phyloP scores from a whole-genome alignment of 2,888 invertebrate genomes.

The Alitta virens region DNA sequence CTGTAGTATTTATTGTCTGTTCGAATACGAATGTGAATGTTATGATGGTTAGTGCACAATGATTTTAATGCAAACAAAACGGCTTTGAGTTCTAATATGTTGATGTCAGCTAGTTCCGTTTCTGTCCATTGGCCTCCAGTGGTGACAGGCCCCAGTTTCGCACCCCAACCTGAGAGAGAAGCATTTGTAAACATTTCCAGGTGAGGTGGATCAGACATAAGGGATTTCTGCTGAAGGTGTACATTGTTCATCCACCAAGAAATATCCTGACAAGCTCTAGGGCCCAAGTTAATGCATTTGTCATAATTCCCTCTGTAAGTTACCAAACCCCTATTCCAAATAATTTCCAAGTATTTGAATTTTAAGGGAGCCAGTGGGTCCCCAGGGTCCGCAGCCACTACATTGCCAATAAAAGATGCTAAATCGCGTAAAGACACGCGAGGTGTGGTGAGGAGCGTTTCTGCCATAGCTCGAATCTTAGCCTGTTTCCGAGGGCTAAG shows the following conservation, averaged over 20 bases:
- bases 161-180: not conserved
- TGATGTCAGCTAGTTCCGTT: not conserved
- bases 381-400: not conserved
- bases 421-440: too few species aligned
- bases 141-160: not conserved
- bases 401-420: not conserved
- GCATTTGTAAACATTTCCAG: not conserved
- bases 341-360: not conserved
- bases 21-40: too few species aligned
- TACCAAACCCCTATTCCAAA: too few species aligned
- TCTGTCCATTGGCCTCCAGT: too few species aligned
- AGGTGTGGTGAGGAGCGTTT: too few species aligned
- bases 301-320: too few species aligned
- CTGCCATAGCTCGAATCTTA: too few species aligned
- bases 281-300: too few species aligned
- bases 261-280: too few species aligned
- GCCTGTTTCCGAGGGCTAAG: too few species aligned
- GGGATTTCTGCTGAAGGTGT: not conserved
- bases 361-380: not conserved
- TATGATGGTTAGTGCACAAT: not conserved
- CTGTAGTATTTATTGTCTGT: too few species aligned
- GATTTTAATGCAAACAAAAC: not conserved
- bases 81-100: not conserved
- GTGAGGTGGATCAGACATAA: not conserved
- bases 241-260: too few species aligned